Evolutionary conservation across 2,888 invertebrate genomes (phyloP), one percentile per base, ranked within the genome.

Genomic region (Matsumyia berberina): DNA sequence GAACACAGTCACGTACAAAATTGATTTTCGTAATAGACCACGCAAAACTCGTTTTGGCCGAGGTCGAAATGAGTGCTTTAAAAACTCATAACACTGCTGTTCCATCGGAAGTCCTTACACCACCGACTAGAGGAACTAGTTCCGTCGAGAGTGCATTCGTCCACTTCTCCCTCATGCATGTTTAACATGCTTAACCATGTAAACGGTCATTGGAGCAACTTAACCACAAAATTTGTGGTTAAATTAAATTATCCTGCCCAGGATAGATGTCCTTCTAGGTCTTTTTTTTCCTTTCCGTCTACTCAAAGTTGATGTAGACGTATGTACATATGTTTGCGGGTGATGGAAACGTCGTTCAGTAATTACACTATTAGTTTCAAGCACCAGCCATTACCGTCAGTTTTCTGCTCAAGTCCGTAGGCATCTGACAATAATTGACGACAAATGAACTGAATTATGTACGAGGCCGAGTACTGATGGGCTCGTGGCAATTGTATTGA

Each of bases 171-270:
- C 46, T 46, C 19, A 29, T 49, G 49, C 6, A 29, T 46, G 19
- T 24, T 46, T 19, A 46, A 46, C 46, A 11, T 46, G 11, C 9
- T 5, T 24, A 24, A 49, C 1, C n/a, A 49, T 6, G 11, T 49
- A 49, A 49, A 29, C 24, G 1, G 9, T n/a, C 19, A 7, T 24
- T n/a, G 8, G n/a, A 37, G 19, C 19, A 39, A 58, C 35, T 4
- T 24, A n/a, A 24, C 11, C 24, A 12, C 58, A 39, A 8, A n/a
- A 7, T 39, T 17, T 37, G n/a, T 39, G n/a, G n/a, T 39, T 6
- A 58, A 58, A 37, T 58, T 58, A 37, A 58, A 60, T 60, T 31
- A 60, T 60, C 60, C 29, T 12, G 15, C 12, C 24, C 7, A 24
- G 7, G 24, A 29, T 39, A 35, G 55, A 55, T 35, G 57, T 19